Percentiles rank a stretch among this genome's conserved stretches.
phyloP scores from a whole-genome alignment of 2,113 vertebrate genomes.

The Tretioscincus oriximinensis region DNA sequence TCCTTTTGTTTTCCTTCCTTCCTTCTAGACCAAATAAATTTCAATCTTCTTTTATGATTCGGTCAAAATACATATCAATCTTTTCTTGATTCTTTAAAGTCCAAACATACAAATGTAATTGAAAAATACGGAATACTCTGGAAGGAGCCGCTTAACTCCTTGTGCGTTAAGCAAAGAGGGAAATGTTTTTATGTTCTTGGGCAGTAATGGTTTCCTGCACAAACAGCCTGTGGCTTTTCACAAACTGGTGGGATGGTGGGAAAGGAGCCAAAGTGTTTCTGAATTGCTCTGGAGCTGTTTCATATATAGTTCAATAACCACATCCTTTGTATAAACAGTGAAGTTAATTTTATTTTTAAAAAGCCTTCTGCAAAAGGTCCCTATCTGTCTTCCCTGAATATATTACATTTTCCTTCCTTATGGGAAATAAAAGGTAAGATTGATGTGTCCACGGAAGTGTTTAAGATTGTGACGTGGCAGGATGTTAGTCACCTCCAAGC shows the following conservation, averaged over 20 bases:
- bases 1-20: neutral
- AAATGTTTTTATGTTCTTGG: slow-evolving; percentile 2
- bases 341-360: neutral
- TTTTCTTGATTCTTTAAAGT: neutral
- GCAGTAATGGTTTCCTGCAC: neutral
- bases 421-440: no score
- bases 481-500: no score
- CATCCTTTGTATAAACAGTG: slow-evolving; percentile 22
- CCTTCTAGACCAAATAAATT: neutral
- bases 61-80: no score
- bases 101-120: slow-evolving; percentile 26
- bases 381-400: neutral
- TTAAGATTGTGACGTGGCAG: no score
- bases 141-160: slow-evolving; percentile 3
- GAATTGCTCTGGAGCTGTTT: neutral
- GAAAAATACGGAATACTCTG: neutral
- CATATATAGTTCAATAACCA: slow-evolving; percentile 10
- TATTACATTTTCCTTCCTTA: neutral
- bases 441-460: no score
- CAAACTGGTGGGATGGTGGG: neutral
- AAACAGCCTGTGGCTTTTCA: neutral
- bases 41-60: no score
- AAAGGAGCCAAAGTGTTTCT: neutral
- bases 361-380: slow-evolving; percentile 33
- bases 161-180: neutral